Base-by-base conservation (phyloP, 2,888 invertebrate species). In the Eupithecia subfuscata region DNA sequence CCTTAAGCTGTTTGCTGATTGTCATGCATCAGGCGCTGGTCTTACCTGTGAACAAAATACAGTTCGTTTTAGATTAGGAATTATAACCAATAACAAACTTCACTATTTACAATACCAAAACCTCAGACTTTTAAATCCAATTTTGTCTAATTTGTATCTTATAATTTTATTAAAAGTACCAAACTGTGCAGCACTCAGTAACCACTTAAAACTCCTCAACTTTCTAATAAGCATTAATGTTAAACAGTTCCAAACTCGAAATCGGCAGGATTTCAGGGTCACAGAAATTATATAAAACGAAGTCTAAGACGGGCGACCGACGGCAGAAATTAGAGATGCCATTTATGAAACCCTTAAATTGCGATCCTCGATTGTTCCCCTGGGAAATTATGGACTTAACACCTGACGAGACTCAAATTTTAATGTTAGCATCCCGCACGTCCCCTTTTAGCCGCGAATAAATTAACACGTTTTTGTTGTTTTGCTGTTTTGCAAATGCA, bases 361-460 rank as follows among this genome's bases (percentile, higher is more conserved):
- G 89, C 88, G 87, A 91, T 92, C 87, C 91, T 83, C 89, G 87
- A 94, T 94, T 89, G 92, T 90, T 88, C 94, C 91, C 93, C 48
- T 56, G 95, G 94, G 95, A 95, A 95, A 95, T 95, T 94, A 95
- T 93, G 93, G 93, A 93, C 94, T 95, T 94, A 93, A 87, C 94
- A 94, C 94, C 95, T 94, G 94, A 92, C 93, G 89, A 90, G 91
- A 91, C 90, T 92, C 92, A 94, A 94, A 95, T 93, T 95, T 94
- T 95, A 94, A 94, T 93, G 93, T 89, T 88, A 84, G 84, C 81
- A 84, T 86, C 87, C 85, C 82, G 80, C 86, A 80, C 85, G 85
- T 86, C 85, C 87, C 86, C 87, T 88, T 88, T 87, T 84, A 87
- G 85, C 84, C 84, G 80, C 84, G 93, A 91, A 94, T 94, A 93